These are phyloP conservation scores for Caenorhabditis virilis DNA, from an alignment of 2,888 invertebrate species.

Conservation along the genomic window DNA sequence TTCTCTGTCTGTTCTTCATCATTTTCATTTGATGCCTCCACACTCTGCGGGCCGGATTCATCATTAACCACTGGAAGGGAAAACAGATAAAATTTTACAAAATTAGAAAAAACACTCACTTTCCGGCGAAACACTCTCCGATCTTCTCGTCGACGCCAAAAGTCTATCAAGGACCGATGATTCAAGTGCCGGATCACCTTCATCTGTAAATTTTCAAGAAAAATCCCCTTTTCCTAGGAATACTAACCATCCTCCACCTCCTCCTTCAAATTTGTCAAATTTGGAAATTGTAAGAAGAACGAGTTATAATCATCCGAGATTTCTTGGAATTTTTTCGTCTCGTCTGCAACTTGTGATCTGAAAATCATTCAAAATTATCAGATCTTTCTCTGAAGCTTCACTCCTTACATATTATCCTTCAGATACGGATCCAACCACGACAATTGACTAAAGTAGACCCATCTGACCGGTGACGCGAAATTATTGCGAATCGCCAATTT, in stretches of 20 bases:
- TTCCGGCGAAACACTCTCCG: conserved; percentile 42
- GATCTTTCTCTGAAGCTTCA: conserved; percentile 3
- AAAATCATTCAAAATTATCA: conserved; percentile 10
- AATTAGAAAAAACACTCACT: not conserved
- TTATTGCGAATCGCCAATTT: conserved; percentile 57
- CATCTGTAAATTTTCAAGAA: conserved; percentile 4
- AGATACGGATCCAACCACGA: conserved; percentile 66
- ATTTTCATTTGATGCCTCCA: conserved; percentile 18
- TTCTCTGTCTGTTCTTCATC: not conserved
- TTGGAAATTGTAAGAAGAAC: conserved; percentile 33
- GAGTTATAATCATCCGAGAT: conserved; percentile 9
- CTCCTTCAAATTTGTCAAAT: conserved; percentile 16
- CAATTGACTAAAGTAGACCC: conserved; percentile 60
- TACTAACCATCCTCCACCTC: conserved; percentile 23
- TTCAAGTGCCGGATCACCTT: conserved; percentile 24
- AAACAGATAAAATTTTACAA: not conserved
- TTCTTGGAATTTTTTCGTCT: conserved; percentile 12
- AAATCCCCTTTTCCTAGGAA: not conserved
- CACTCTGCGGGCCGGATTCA: conserved; percentile 44
- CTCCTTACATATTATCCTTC: conserved; percentile 53
- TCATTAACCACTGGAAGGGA: conserved; percentile 40
- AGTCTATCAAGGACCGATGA: conserved; percentile 37
- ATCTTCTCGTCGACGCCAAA: conserved; percentile 26
- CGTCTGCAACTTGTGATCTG: conserved; percentile 29
- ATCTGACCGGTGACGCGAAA: conserved; percentile 50